Base-by-base conservation (phyloP, 2,888 invertebrate species). In the Drosophila neonasuta region DNA sequence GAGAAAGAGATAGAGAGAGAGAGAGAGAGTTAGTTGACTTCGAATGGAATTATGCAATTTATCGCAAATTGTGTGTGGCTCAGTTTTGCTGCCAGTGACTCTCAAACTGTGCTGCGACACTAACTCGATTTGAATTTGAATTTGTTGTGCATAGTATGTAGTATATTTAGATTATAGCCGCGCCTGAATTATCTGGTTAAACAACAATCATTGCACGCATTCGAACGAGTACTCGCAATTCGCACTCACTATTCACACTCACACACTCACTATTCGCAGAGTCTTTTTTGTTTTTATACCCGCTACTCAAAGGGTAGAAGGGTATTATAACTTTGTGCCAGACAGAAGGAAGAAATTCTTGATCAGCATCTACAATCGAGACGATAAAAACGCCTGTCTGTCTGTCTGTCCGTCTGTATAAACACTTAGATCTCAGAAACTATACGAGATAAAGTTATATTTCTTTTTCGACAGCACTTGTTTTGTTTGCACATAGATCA, bases 171-270 rank as follows among this genome's bases (percentile, higher is more conserved):
- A 24, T 17, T 46, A 36, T 52, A 45, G 44, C 49, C 39, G n/a
- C 24, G 32, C 57, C 57, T 65, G 68, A 51, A 68, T 69, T 67
- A 78, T 80, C 79, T 80, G 77, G 77, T 80, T 62, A 45, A 64
- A 69, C 77, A 69, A 72, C 80, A 69, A 67, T 69, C 66, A 64
- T 66, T 63, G 80, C 77, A 76, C 79, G 79, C 76, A 76, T 63
- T 77, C 68, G 50, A 56, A 55, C 48, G 34, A n/a, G 13, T 42
- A 48, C 15, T 42, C 41, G 11, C 34, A 11, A 34, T 34, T 32
- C 9, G 39, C 11, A 57, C 10, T 61, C 48, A 36, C 41, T 32
- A 32, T 39, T 24, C 24, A 24, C 24, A 24, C 24, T 24, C 24
- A 24, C 24, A 24, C 24, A 24, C 24, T 24, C 24, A 24, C 24